phyloP scores from a whole-genome alignment of 2,888 invertebrate genomes.

The Ferrisia virgata region DNA sequence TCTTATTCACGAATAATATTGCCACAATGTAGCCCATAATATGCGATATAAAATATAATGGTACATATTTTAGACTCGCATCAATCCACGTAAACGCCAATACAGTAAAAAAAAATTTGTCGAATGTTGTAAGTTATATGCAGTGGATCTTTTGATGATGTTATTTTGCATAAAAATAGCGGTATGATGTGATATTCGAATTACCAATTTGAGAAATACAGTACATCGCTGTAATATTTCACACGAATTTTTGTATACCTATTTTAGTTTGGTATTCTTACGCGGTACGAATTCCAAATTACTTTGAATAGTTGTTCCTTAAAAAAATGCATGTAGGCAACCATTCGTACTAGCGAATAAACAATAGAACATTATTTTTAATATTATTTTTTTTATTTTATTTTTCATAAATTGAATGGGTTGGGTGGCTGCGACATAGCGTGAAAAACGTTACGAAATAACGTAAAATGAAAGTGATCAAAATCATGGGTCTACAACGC shows the following conservation, averaged over 20 bases:
- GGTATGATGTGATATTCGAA: background rate
- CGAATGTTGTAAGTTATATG: background rate
- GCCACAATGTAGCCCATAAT: too few relatives aligned
- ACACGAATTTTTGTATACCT: background rate
- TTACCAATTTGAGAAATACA: background rate
- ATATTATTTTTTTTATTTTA: too few relatives aligned
- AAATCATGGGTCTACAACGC: too few relatives aligned
- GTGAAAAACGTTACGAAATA: too few relatives aligned
- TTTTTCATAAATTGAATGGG: too few relatives aligned
- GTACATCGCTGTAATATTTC: background rate
- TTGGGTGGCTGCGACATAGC: too few relatives aligned
- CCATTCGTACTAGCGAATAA: too few relatives aligned
- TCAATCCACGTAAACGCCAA: background rate
- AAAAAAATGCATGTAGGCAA: background rate
- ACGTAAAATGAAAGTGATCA: too few relatives aligned
- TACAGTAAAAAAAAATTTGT: background rate
- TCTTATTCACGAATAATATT: too few relatives aligned
- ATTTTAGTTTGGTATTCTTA: background rate
- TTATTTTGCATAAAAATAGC: background rate
- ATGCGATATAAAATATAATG: background rate
- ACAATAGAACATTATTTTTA: too few relatives aligned
- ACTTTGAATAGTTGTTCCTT: background rate
- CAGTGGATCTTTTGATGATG: background rate
- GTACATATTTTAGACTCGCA: background rate
- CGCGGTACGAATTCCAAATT: background rate